Conservation (phyloP, 2,888 invertebrate species). For the Leptogaster cylindrica region DNA sequence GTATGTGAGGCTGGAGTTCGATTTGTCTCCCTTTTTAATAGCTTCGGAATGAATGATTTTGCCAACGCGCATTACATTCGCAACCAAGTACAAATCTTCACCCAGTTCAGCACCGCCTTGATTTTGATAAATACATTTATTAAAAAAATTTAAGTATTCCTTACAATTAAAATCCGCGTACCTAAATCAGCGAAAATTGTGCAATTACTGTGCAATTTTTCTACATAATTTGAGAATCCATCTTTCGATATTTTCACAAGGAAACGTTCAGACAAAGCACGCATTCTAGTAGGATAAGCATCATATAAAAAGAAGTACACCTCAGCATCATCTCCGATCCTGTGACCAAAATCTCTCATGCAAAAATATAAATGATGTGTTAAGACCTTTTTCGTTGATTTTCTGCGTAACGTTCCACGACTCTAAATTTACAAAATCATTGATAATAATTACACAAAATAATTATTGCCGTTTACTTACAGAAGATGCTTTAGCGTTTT, state of each 20-base stretch:
- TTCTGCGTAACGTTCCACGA: slow-evolving; percentile 60
- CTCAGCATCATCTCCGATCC: slow-evolving; percentile 88
- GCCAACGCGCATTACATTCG: slow-evolving; percentile 89
- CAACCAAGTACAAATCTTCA: slow-evolving; percentile 85
- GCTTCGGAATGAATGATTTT: slow-evolving; percentile 70
- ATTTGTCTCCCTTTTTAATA: slow-evolving; percentile 59
- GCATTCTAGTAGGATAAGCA: slow-evolving; percentile 69
- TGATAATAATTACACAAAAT: slow-evolving; percentile 10
- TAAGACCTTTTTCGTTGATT: slow-evolving; percentile 61
- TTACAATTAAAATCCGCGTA: slow-evolving; percentile 55
- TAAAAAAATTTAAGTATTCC: background rate
- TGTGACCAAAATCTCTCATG: slow-evolving; percentile 87
- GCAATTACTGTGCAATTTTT: slow-evolving; percentile 85
- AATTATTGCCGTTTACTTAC: slow-evolving; percentile 67
- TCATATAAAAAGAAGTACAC: slow-evolving; percentile 88
- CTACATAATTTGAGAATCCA: slow-evolving; percentile 87
- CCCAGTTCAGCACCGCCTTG: slow-evolving; percentile 83
- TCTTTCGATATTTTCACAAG: slow-evolving; percentile 87
- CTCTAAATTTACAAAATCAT: slow-evolving; percentile 53
- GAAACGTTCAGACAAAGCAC: slow-evolving; percentile 87
- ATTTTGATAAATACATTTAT: background rate
- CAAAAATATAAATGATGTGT: slow-evolving; percentile 85
- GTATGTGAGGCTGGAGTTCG: slow-evolving; percentile 61
- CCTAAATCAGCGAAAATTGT: slow-evolving; percentile 82
- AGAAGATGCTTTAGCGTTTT: slow-evolving; percentile 71